Conservation (phyloP, 1,140 invertebrate species). For the Saccostrea echinata region DNA sequence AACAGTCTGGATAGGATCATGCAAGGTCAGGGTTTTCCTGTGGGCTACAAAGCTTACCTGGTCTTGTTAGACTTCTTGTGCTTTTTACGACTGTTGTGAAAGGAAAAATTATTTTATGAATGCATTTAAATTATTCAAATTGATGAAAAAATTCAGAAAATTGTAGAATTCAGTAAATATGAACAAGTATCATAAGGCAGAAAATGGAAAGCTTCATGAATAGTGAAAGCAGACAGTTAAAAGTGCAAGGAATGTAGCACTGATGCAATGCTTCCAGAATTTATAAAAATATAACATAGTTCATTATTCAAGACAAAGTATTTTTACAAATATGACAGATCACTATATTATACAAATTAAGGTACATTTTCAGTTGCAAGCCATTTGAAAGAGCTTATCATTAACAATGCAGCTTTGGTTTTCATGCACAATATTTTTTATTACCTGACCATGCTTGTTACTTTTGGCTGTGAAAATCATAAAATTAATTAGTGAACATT, state of each 20-base stretch:
- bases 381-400: not conserved
- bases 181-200: not conserved
- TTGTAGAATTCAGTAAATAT: not conserved
- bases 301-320: not conserved
- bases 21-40: not conserved
- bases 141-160: not conserved
- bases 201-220: not conserved
- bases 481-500: conserved; percentile 19
- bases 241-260: not conserved
- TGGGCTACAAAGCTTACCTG: not conserved
- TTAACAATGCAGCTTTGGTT: not conserved
- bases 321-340: not conserved
- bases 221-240: not conserved
- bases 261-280: not conserved
- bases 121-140: not conserved
- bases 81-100: conserved; percentile 24
- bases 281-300: not conserved
- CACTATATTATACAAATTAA: not conserved
- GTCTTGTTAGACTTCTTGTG: not conserved
- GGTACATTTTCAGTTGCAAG: conserved; percentile 8
- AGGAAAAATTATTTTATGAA: not conserved
- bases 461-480: conserved; percentile 12
- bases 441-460: conserved; percentile 31
- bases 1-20: conserved; percentile 3
- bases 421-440: conserved; percentile 1